These are phyloP conservation scores for Allygus modestus DNA, from an alignment of 2,888 invertebrate genomes.

Conservation along the genomic window DNA sequence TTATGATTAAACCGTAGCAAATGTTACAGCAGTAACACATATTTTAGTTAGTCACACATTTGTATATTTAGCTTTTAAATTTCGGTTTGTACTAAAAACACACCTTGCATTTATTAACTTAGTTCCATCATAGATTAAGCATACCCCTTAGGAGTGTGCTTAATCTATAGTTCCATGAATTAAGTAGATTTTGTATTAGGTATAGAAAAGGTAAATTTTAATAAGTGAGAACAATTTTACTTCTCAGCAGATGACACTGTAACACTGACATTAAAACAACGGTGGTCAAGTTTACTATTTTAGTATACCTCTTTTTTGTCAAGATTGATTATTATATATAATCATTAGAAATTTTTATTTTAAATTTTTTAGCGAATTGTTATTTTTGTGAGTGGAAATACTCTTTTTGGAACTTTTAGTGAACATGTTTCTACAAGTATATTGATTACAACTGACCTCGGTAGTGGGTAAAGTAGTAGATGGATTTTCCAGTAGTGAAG, in stretches of 20 bases:
- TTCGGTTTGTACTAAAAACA: no score
- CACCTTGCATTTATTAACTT: no score
- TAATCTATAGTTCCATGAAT: no score
- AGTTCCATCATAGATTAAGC: no score
- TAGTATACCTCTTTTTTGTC: neutral
- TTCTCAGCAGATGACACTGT: neutral
- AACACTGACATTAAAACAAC: neutral
- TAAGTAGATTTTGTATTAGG: no score
- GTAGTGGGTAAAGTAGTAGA: conserved; percentile 64
- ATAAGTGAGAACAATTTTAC: neutral
- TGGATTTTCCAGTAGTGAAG: conserved; percentile 67
- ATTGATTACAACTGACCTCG: conserved; percentile 64
- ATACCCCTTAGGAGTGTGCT: no score
- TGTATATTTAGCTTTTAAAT: no score
- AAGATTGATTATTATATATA: neutral
- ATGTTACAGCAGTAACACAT: no score
- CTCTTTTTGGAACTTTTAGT: neutral
- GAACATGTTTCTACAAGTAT: conserved; percentile 31
- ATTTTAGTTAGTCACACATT: no score
- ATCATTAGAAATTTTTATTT: neutral
- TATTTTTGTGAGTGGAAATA: neutral
- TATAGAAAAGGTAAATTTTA: neutral
- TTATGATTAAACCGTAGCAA: no score
- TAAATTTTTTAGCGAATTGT: neutral
- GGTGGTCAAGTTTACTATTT: neutral